Base-by-base conservation (phyloP, 2,888 invertebrate species). In the Rhagonycha lutea region DNA sequence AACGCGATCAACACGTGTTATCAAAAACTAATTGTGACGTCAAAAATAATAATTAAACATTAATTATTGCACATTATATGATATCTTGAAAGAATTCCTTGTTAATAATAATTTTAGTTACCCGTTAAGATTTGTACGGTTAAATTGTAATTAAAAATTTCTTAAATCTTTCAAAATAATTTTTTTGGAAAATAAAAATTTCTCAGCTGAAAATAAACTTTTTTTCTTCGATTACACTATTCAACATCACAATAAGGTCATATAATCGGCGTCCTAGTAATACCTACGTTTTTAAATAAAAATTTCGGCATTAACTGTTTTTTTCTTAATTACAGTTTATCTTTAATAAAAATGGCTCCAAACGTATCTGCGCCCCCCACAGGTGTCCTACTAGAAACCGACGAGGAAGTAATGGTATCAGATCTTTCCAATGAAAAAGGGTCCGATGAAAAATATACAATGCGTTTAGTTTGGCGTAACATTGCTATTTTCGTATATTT, bases 391-490 rank as follows among this genome's bases (percentile, higher is more conserved):
- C 91, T 91, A 81, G 93, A 93, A 85, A 88, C 89, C 18, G 93
- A 93, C 85, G 92, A 93, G 82, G 92, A 85, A 14, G 71, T 80
- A 14, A 68, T 65, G 63, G 0, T 65, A 10, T 2, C 63, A n/a
- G 63, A 81, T 23, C 77, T 83, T 9, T 82, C 83, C 7, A 74
- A 69, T 9, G 75, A 80, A 12, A 80, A 80, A 14, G 80, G 82
- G 77, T n/a, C 47, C 12, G 12, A 7, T 7, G 63, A 65, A 65
- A 23, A 65, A 65, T 26, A 23, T 63, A 91, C 91, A 74, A 85
- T 89, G 60, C 88, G 91, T 84, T 86, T 94, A 69, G 96, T 96
- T 8, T 96, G 96, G 96, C 91, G 94, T 80, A 96, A 96, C 85
- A 94, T 96, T 68, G 86, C 93, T 14, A 89, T 94, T 1, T 95